Evolutionary conservation across 1,140 invertebrate species (phyloP).

Genomic region (Cryptotermes secundus): DNA sequence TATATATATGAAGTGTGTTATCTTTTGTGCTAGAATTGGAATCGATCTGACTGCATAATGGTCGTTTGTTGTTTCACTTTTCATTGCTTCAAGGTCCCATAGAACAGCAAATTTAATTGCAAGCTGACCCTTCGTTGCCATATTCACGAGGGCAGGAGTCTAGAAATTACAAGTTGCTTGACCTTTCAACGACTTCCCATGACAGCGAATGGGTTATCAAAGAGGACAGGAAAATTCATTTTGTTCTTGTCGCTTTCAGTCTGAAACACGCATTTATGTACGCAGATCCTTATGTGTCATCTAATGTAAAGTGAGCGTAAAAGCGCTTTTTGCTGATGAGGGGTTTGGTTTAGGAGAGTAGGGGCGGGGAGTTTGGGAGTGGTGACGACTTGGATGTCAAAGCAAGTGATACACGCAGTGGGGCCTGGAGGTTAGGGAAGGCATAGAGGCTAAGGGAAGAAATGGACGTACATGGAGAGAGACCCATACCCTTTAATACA

Average conservation of each 20-base stretch:
- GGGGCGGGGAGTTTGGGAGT: not conserved
- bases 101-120: not conserved
- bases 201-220: constrained; percentile 5
- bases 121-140: not conserved
- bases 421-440: not conserved
- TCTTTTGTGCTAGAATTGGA: not conserved
- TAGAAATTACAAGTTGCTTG: constrained; percentile 13
- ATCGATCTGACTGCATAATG: not conserved
- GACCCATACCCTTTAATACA: not conserved
- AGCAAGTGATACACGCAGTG: not conserved
- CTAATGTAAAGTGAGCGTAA: not conserved
- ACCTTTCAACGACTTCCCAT: not conserved
- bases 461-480: not conserved
- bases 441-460: not conserved
- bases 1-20: not conserved
- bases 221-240: constrained; percentile 2
- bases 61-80: not conserved
- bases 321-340: constrained; percentile 7
- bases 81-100: not conserved
- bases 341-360: not conserved
- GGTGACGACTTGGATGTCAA: not conserved
- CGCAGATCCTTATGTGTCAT: constrained; percentile 14
- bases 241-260: constrained; percentile 12
- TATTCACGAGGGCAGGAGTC: not conserved
- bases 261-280: constrained; percentile 4